A percentile compares a stretch with the other conserved stretches of the same genome.
Evolutionary conservation across 2,113 vertebrate genomes (phyloP).

Genomic region (Malurus melanocephalus): DNA sequence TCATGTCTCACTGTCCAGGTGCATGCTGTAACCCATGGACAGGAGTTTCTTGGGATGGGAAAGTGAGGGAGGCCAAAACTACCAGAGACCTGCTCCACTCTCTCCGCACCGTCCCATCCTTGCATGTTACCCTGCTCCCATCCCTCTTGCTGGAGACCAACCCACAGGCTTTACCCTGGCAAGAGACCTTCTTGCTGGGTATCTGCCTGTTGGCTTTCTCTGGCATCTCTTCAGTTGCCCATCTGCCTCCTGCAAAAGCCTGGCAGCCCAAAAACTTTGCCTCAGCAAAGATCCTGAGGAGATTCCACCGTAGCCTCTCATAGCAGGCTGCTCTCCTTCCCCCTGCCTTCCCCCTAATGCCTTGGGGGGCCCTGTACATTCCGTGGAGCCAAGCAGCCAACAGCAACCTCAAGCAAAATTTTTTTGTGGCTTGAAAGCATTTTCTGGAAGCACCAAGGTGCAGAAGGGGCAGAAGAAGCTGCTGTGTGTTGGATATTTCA

Average conservation of each 20-base stretch:
- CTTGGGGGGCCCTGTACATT: neutral
- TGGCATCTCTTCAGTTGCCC: neutral
- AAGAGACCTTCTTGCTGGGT: neutral
- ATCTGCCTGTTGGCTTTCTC: rapidly evolving
- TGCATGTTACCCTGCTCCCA: neutral
- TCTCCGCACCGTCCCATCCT: neutral
- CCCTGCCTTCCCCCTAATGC: neutral
- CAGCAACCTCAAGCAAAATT: neutral
- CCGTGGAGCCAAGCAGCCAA: neutral
- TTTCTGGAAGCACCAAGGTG: rapidly evolving
- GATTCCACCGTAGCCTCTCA: neutral
- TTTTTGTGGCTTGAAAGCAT: neutral
- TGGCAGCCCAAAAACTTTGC: neutral
- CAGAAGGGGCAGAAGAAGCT: neutral
- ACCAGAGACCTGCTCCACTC: neutral
- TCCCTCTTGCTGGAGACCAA: neutral
- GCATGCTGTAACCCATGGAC: neutral
- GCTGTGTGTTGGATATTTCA: rapidly evolving
- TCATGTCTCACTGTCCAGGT: neutral
- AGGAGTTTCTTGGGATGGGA: rapidly evolving
- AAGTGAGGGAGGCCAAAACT: neutral
- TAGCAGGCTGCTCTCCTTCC: neutral
- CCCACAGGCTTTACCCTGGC: neutral
- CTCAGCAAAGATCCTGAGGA: neutral
- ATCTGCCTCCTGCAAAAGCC: neutral